Evolutionary conservation across 2,797 vertebrate species (phyloP).

Genomic region (Notamacropus eugenii): DNA sequence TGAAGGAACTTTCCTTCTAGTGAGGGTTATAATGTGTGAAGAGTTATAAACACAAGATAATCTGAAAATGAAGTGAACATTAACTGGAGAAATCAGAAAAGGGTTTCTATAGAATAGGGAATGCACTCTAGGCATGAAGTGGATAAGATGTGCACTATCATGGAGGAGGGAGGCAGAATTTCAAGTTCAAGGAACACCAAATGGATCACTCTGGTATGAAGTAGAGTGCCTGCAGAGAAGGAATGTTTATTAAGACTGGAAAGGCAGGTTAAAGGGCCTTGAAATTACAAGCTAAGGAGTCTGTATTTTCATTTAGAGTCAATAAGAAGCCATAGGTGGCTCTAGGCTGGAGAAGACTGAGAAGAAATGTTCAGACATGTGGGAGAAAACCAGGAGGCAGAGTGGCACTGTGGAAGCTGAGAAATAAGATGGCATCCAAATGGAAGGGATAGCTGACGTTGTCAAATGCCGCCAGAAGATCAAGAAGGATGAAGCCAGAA

Average conservation of each 20-base stretch:
- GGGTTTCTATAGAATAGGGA: background rate
- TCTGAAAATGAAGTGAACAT: background rate
- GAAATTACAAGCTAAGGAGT: background rate
- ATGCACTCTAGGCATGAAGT: background rate
- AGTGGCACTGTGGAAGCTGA: background rate
- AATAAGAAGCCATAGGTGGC: background rate
- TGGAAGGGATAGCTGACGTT: background rate
- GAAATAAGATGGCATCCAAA: background rate
- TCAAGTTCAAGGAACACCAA: background rate
- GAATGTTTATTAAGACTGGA: background rate
- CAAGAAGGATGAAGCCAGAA: background rate
- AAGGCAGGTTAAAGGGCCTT: background rate
- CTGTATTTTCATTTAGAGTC: background rate
- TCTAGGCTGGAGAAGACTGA: background rate
- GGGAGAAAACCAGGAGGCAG: background rate
- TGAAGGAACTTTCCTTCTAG: background rate
- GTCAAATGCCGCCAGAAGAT: background rate
- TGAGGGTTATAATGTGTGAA: background rate
- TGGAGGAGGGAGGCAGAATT: background rate
- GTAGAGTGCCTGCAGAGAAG: background rate
- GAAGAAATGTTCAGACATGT: background rate
- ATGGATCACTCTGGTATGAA: background rate
- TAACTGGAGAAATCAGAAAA: background rate
- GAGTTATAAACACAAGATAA: background rate
- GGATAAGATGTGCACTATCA: background rate